Percentiles rank a stretch among this genome's conserved stretches.
phyloP scores from a whole-genome alignment of 1,140 invertebrate species.

The Brachystomella parvula region DNA sequence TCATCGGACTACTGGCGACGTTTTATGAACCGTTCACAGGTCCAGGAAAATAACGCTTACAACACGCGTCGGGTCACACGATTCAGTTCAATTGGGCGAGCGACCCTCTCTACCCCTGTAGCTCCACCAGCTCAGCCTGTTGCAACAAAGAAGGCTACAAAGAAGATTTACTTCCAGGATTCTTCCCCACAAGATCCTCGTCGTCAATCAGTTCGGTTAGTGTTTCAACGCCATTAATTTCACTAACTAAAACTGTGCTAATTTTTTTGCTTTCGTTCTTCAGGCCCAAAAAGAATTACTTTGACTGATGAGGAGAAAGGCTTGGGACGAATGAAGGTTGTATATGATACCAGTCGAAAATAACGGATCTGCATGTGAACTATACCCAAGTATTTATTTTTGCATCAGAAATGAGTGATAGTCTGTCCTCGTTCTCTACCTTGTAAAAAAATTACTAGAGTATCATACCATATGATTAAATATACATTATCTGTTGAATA shows the following conservation, averaged over 20 bases:
- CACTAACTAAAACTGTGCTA: neutral
- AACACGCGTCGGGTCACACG: neutral
- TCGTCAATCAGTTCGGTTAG: neutral
- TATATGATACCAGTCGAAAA: neutral
- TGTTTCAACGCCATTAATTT: neutral
- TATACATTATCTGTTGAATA: too few relatives aligned
- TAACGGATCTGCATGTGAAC: too few relatives aligned
- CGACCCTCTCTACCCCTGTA: neutral
- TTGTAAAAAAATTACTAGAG: too few relatives aligned
- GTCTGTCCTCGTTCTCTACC: too few relatives aligned
- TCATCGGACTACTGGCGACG: conserved; percentile 59
- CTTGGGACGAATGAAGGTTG: too few relatives aligned
- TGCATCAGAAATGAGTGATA: too few relatives aligned
- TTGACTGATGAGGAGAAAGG: neutral
- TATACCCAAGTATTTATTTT: too few relatives aligned
- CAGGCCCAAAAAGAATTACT: neutral
- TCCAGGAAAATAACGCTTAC: too few relatives aligned
- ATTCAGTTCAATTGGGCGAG: neutral
- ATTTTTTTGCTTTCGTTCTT: neutral
- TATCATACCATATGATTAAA: too few relatives aligned
- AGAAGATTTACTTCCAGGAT: conserved; percentile 2
- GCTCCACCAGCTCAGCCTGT: neutral
- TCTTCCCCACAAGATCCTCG: neutral
- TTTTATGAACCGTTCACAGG: conserved; percentile 46
- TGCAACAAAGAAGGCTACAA: neutral